Base-by-base conservation (phyloP, 2,888 invertebrate genomes). In the Hyposoter didymator region DNA sequence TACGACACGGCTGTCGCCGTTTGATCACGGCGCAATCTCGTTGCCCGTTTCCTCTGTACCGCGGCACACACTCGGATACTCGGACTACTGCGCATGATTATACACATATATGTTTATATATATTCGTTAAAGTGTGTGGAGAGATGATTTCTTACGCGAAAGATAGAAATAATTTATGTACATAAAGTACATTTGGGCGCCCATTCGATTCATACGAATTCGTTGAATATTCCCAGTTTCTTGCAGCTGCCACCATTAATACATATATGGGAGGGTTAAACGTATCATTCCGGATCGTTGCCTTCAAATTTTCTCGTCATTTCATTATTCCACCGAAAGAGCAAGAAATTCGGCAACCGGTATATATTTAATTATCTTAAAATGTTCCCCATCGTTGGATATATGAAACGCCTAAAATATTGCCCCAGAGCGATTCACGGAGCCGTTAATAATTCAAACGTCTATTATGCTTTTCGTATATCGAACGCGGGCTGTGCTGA, bases 1-100 rank as follows among this genome's bases (percentile, higher is more conserved):
- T 85, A 87, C 86, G 88, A 88, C 88, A 86, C 85, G 85, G 87
- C 84, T 85, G 87, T 87, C 87, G 87, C 85, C 80, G 84, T 88
- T 85, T 84, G 88, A 88, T 87, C 87, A 80, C 67, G 70, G 73
- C 82, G 80, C 82, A 84, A 84, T 84, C 84, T 85, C 85, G 73
- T 66, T 69, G 78, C 78, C 32, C 78, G 75, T 85, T 85, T 82
- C 62, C 85, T 84, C 78, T 79, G 59, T 35, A 28, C 84, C 19
- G 28, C 19, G 28, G 49, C 52, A 43, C 39, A 43, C 72, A 35
- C 35, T 1, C 2, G 4, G 49, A 70, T 32, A 70, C 49, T 45
- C 17, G 32, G 28, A 69, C 64, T 35, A 47, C 32, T 39, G 62
- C 59, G 32, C 66, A 45, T 47, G 45, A 59, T 47, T n/a, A 59